Evolutionary conservation across 2,888 invertebrate species (phyloP), one percentile per base, ranked within the genome.

Genomic region (Suillia variegata): DNA sequence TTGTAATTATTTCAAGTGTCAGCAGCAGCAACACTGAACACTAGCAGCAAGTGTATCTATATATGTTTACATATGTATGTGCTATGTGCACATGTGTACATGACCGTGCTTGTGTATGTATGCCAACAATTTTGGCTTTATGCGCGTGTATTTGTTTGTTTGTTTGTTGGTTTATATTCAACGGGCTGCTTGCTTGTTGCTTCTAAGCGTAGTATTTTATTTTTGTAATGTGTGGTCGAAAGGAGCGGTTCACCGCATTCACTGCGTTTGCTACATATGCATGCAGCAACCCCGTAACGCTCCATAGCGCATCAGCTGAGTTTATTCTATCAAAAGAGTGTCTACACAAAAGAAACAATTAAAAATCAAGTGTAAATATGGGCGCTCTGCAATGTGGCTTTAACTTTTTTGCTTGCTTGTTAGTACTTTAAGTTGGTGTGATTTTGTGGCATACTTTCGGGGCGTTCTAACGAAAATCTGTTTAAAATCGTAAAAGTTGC

Each of bases 1-100:
- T 67, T 67, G 68, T 69, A 75, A 76, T 75, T 76, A 72, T 64
- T 68, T 68, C 62, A 68, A 71, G 67, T 70, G 74, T 64, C 71
- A 71, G 59, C 61, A 59, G 58, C 71, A 67, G 64, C 53, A 61
- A 58, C 52, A 54, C 47, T 10, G 17, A 42, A n/a, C n/a, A 42
- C 17, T 42, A 33, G 8, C 6, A 33, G 33, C 17, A 15, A 45
- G 45, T 45, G 15, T 31, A 6, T 34, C 21, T 24, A 1, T 33
- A 8, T 38, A 4, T 42, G 24, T 51, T 17, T 49, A 8, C 17
- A 1, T 50, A 26, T 24, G 38, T 56, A 22, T 34, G 17, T 38
- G 31, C 18, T 45, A 24, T 26, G 45, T 54, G 47, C n/a, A 20
- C 15, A 18, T 26, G 15, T 47, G 54, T 42, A 5, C 17, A 17